These are phyloP conservation scores for Boloria euphrosyne DNA, from an alignment of 2,888 invertebrate genomes.

Conservation along the genomic window DNA sequence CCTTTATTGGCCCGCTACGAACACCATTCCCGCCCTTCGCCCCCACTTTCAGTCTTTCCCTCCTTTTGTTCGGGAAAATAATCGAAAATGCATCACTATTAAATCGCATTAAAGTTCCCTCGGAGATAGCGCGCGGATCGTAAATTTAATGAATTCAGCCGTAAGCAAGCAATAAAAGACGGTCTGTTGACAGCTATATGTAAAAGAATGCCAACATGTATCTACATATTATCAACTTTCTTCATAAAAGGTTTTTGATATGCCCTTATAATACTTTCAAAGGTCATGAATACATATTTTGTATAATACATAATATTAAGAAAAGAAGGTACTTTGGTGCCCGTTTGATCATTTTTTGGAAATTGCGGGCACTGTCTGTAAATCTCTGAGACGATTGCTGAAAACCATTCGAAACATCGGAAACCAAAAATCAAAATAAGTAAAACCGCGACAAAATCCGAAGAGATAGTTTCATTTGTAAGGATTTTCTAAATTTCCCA, in stretches of 20 bases:
- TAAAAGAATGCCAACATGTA: conserved; percentile 9
- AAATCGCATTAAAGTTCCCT: conserved; percentile 37
- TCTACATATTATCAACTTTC: background rate
- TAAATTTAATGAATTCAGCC: conserved; percentile 34
- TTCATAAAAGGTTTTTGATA: background rate
- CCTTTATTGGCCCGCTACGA: conserved; percentile 78
- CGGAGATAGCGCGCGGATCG: conserved; percentile 29
- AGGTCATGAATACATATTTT: background rate
- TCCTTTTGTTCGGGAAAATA: conserved; percentile 50
- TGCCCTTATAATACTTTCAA: background rate
- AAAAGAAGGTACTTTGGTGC: too few species aligned
- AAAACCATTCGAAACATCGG: too few species aligned
- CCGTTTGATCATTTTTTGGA: too few species aligned
- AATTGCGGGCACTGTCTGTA: too few species aligned
- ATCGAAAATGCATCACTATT: conserved; percentile 43
- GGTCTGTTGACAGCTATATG: conserved; percentile 20
- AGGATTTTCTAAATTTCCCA: too few species aligned
- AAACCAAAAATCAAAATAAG: too few species aligned
- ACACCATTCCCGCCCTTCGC: conserved; percentile 57
- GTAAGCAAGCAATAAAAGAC: conserved; percentile 28
- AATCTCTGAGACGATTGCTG: too few species aligned
- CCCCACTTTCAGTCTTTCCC: conserved; percentile 56
- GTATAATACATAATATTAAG: background rate
- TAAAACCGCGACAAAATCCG: too few species aligned
- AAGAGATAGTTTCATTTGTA: too few species aligned